phyloP scores from a whole-genome alignment of 1,140 invertebrate genomes.

The Drosophila melanica region DNA sequence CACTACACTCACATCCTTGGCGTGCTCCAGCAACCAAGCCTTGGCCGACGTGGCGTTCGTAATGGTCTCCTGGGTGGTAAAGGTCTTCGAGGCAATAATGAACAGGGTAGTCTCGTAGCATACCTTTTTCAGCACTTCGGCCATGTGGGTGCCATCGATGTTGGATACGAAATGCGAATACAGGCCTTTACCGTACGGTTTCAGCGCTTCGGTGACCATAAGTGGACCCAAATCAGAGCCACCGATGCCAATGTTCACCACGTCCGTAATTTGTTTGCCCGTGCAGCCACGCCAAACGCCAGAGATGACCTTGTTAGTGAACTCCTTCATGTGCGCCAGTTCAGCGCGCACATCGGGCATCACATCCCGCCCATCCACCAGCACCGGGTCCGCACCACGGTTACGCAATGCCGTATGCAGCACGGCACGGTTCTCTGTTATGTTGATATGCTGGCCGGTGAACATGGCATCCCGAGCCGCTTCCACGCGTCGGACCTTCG shows the following conservation, averaged over 20 bases:
- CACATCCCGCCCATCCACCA: constrained; percentile 96
- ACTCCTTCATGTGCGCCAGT: constrained; percentile 97
- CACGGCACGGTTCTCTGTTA: constrained; percentile 98
- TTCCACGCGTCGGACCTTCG: constrained; percentile 92
- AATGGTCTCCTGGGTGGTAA: constrained; percentile 99
- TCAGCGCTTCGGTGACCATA: constrained; percentile 99
- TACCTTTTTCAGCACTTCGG: constrained; percentile 95
- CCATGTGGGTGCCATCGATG: constrained; percentile 99
- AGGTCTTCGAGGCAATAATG: constrained; percentile 99
- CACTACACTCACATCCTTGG: constrained; percentile 91
- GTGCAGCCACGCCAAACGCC: constrained; percentile 91
- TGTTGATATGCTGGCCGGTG: constrained; percentile 97
- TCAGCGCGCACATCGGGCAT: constrained; percentile 97
- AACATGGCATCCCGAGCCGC: constrained; percentile 97
- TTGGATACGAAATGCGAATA: constrained; percentile 99
- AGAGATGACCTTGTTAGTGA: constrained; percentile 90
- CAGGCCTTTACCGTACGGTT: constrained; percentile 94
- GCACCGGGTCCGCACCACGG: constrained; percentile 90
- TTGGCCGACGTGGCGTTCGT: constrained; percentile 99
- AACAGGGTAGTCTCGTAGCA: constrained; percentile 97
- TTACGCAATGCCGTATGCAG: constrained; percentile 98
- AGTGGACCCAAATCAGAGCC: constrained; percentile 99
- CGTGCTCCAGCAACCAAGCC: constrained; percentile 94
- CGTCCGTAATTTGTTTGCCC: constrained; percentile 97
- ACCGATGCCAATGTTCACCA: constrained; percentile 99